Evolutionary conservation across 2,888 invertebrate genomes (phyloP).

Genomic region (Thymelicus sylvestris): DNA sequence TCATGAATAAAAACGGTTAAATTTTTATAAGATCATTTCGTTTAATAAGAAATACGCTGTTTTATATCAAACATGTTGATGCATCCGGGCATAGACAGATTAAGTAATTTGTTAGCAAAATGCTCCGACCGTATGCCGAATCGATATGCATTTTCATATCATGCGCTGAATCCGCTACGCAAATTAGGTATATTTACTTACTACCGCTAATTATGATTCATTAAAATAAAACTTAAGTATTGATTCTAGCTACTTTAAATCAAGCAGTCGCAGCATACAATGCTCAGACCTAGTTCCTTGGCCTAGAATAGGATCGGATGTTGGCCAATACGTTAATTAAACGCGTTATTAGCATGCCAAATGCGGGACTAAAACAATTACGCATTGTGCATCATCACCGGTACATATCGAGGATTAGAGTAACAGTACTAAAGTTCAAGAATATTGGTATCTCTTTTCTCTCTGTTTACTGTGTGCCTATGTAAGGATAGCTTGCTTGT

Average conservation of each 20-base stretch:
- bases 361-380: conserved; percentile 46
- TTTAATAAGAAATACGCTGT: no score
- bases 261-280: conserved; percentile 48
- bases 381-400: conserved; percentile 32
- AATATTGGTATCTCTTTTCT: neutral
- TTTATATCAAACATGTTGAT: no score
- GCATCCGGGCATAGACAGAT: no score
- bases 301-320: conserved; percentile 68
- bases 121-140: neutral
- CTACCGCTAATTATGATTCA: conserved; percentile 3
- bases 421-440: neutral
- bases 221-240: conserved; percentile 16
- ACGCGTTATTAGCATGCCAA: conserved; percentile 59
- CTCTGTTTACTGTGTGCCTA: no score
- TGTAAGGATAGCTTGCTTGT: no score
- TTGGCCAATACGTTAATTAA: conserved; percentile 66
- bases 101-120: neutral
- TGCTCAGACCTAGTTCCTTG: conserved; percentile 74
- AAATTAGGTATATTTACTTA: neutral
- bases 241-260: conserved; percentile 7
- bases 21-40: no score
- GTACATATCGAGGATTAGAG: conserved; percentile 4
- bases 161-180: neutral
- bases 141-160: neutral
- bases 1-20: no score